Conservation (phyloP, 2,113 vertebrate genomes). For the Stictonetta naevosa region DNA sequence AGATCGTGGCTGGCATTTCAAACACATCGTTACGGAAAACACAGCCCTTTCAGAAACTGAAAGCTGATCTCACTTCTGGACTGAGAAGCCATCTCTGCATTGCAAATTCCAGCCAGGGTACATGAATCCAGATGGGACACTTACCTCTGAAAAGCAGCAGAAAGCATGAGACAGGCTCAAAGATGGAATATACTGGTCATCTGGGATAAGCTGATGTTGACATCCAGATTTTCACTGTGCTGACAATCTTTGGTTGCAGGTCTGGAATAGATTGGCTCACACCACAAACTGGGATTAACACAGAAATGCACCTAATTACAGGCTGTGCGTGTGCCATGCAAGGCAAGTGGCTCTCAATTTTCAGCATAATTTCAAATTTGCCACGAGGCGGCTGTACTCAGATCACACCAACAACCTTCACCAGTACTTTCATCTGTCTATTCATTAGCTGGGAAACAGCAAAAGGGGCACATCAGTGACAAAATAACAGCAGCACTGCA, state of each 20-base stretch:
- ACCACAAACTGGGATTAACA: not conserved
- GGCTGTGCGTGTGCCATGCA: not conserved
- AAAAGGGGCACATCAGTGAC: not conserved
- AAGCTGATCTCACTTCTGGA: slow-evolving; percentile 10
- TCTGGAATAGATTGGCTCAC: not conserved
- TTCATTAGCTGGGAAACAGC: not conserved
- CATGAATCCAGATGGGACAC: not conserved
- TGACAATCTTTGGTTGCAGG: not conserved
- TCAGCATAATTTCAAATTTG: not conserved
- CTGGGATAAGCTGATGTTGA: not conserved
- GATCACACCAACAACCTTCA: not conserved
- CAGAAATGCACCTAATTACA: not conserved
- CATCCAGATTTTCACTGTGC: not conserved
- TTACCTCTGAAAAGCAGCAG: not conserved
- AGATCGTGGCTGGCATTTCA: slow-evolving; percentile 10
- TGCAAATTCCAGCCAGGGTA: not conserved
- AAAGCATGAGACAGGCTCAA: not conserved
- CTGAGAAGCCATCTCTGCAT: not conserved
- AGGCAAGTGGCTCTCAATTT: not conserved
- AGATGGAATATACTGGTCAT: not conserved
- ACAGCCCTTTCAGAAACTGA: not conserved
- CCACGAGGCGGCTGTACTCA: not conserved
- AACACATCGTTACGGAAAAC: not conserved
- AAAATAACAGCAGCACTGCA: not conserved
- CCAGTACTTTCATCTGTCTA: not conserved